Evolutionary conservation across 2,888 invertebrate genomes (phyloP).

Genomic region (Drosophila atroscutellata): DNA sequence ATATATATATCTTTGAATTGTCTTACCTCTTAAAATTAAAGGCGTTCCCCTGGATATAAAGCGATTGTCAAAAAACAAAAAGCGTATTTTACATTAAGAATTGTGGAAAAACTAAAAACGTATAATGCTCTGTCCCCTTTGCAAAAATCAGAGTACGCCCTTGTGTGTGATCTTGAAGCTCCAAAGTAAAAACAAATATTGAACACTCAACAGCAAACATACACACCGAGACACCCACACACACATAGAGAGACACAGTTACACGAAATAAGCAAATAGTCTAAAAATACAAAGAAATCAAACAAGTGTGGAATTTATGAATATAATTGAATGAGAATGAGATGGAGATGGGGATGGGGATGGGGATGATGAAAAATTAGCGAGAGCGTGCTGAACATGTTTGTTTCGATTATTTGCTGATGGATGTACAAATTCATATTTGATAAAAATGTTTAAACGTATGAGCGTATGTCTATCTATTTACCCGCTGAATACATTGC

Average conservation of each 20-base stretch:
- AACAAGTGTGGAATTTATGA: slow-evolving; percentile 27
- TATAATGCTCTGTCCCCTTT: neutral
- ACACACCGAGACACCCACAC: slow-evolving; percentile 9
- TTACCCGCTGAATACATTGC: slow-evolving; percentile 83
- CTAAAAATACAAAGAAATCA: slow-evolving; percentile 44
- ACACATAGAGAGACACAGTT: slow-evolving; percentile 10
- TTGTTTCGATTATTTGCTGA: slow-evolving; percentile 13
- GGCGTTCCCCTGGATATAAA: neutral
- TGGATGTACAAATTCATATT: slow-evolving; percentile 14
- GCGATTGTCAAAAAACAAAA: neutral
- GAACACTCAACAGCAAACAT: neutral
- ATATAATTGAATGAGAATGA: slow-evolving; percentile 24
- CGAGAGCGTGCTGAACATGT: slow-evolving; percentile 24
- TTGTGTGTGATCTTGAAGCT: slow-evolving; percentile 24
- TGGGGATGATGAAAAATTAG: slow-evolving; percentile 6
- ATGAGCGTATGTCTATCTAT: slow-evolving; percentile 54
- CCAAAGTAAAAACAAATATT: slow-evolving; percentile 10
- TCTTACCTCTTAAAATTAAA: neutral
- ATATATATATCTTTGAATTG: neutral
- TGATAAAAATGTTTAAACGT: neutral
- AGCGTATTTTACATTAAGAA: neutral
- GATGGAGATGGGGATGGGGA: too few relatives aligned
- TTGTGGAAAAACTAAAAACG: neutral
- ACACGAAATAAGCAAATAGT: slow-evolving; percentile 11
- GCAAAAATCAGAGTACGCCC: slow-evolving; percentile 5